phyloP scores from a whole-genome alignment of 2,797 vertebrate species.

The Orestias chungarensis region DNA sequence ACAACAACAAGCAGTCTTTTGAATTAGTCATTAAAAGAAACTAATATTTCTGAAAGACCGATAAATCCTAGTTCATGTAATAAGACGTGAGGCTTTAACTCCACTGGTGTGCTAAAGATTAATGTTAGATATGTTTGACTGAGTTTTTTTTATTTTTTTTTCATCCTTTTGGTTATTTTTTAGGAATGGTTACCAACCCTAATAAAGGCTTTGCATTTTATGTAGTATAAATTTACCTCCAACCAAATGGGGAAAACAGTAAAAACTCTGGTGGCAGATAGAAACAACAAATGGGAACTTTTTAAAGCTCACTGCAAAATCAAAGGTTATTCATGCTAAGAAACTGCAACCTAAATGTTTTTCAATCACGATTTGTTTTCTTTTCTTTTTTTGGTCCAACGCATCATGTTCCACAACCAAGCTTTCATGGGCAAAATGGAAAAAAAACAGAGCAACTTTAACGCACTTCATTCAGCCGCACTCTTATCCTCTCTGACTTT shows the following conservation, averaged over 20 bases:
- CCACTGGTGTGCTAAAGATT: background rate
- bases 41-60: background rate
- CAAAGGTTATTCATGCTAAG: background rate
- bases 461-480: background rate
- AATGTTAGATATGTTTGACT: background rate
- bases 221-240: conserved; percentile 2
- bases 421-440: background rate
- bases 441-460: background rate
- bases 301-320: background rate
- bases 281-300: background rate
- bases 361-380: no score
- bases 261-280: background rate
- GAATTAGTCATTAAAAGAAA: background rate
- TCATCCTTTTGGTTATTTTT: background rate
- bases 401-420: background rate
- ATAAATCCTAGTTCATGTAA: background rate
- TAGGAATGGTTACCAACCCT: background rate
- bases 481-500: background rate
- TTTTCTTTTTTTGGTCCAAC: no score
- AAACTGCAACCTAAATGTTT: background rate
- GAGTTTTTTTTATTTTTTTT: background rate
- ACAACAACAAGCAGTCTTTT: background rate
- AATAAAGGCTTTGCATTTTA: background rate
- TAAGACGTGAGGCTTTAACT: background rate
- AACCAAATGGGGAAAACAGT: background rate